phyloP scores from a whole-genome alignment of 1,140 invertebrate genomes.

The Myzus persicae region DNA sequence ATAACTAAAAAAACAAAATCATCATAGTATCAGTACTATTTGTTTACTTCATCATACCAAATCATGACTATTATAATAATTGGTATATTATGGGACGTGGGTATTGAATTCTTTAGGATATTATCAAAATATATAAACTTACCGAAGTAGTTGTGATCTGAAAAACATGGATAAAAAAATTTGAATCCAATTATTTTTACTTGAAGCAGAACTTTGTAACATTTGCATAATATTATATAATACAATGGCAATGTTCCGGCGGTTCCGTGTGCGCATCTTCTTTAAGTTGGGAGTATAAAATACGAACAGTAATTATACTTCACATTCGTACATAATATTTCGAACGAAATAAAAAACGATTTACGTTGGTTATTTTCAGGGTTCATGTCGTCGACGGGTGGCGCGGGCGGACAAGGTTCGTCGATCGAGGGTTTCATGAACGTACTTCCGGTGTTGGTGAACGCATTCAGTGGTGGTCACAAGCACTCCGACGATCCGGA shows the following conservation, averaged over 20 bases:
- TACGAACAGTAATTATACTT: neutral
- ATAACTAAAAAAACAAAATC: neutral
- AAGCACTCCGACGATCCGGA: conserved; percentile 62
- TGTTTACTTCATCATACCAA: neutral
- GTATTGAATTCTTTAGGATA: neutral
- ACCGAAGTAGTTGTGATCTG: neutral
- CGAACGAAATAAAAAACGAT: neutral
- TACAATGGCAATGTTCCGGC: neutral
- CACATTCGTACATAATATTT: neutral
- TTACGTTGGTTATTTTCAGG: neutral
- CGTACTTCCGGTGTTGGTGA: conserved; percentile 72
- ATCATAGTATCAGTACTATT: neutral
- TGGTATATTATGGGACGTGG: too few relatives aligned
- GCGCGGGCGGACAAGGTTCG: conserved; percentile 58
- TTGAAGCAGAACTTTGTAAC: neutral
- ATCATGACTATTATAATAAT: neutral
- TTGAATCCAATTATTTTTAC: neutral
- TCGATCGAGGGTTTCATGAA: conserved; percentile 69
- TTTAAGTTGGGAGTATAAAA: neutral
- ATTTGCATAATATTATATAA: neutral
- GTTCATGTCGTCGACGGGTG: conserved; percentile 59
- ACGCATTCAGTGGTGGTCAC: conserved; percentile 60
- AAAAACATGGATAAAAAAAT: neutral
- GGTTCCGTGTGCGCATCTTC: neutral
- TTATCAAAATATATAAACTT: neutral